Conservation (phyloP, 2,888 invertebrate genomes). For the Harmothoe impar region DNA sequence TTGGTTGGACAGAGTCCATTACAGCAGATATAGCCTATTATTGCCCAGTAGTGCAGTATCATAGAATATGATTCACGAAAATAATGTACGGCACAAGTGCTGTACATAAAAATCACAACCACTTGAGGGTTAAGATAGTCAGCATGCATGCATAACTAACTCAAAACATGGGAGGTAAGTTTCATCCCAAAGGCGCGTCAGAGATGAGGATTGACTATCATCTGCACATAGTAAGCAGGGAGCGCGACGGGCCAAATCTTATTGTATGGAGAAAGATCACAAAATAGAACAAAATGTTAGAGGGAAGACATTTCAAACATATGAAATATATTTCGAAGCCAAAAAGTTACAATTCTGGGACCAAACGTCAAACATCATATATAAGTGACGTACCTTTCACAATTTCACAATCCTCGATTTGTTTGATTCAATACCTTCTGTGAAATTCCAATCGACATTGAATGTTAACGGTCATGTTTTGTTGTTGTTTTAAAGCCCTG, state of each 20-base stretch:
- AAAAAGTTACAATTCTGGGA: background rate
- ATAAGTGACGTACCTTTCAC: constrained; percentile 53
- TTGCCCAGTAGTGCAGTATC: too few species aligned
- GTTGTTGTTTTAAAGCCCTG: constrained; percentile 62
- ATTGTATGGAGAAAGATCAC: too few species aligned
- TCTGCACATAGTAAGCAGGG: constrained; percentile 39
- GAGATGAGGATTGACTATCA: background rate
- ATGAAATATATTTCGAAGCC: background rate
- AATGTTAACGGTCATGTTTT: constrained; percentile 52
- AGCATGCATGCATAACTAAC: too few species aligned
- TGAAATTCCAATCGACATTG: constrained; percentile 8
- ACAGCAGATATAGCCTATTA: too few species aligned
- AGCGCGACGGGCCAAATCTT: background rate
- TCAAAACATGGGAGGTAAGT: too few species aligned
- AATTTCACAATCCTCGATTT: background rate
- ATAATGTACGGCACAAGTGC: too few species aligned
- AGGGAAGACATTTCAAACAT: background rate
- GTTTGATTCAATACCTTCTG: background rate
- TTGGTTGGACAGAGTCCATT: too few species aligned
- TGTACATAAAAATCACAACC: too few species aligned
- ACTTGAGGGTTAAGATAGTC: too few species aligned
- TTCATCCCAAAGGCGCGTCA: too few species aligned
- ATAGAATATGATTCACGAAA: too few species aligned
- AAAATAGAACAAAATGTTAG: too few species aligned
- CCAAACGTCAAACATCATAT: constrained; percentile 62